These are phyloP conservation scores for Drosophila parthenogenetica DNA, from an alignment of 2,888 invertebrate species.

Conservation along the genomic window DNA sequence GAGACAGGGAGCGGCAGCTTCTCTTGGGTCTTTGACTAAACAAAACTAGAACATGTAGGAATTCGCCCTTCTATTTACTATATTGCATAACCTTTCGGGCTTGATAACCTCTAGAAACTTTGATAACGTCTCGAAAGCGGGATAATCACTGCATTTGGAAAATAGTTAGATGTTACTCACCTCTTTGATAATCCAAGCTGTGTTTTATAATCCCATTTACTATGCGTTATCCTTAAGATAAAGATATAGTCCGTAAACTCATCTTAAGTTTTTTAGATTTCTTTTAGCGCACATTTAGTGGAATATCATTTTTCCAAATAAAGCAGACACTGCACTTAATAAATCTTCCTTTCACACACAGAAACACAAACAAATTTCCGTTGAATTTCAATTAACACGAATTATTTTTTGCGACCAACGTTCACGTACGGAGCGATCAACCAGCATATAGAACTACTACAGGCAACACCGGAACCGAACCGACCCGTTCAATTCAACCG, in stretches of 20 bases:
- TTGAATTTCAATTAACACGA: slow-evolving; percentile 57
- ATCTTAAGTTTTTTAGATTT: slow-evolving; percentile 23
- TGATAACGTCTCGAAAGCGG: slow-evolving; percentile 21
- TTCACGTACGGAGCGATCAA: slow-evolving; percentile 8
- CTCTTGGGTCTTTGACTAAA: background rate
- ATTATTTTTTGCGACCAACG: slow-evolving; percentile 24
- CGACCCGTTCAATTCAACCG: slow-evolving; percentile 72
- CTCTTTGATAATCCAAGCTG: slow-evolving; percentile 52
- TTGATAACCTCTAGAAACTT: slow-evolving; percentile 25
- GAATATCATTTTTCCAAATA: slow-evolving; percentile 13
- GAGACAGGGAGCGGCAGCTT: background rate
- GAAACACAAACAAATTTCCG: slow-evolving; percentile 33
- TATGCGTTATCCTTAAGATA: slow-evolving; percentile 26
- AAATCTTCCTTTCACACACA: slow-evolving; percentile 33
- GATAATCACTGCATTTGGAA: background rate
- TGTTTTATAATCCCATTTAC: slow-evolving; percentile 60
- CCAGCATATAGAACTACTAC: slow-evolving; percentile 20
- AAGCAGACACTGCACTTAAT: slow-evolving; percentile 25
- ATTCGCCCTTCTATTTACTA: slow-evolving; percentile 2
- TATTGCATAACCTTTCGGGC: slow-evolving; percentile 14
- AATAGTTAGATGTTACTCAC: slow-evolving; percentile 35
- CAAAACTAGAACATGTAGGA: slow-evolving; percentile 5
- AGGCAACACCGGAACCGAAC: slow-evolving; percentile 59
- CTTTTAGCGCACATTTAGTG: background rate
- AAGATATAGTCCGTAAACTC: slow-evolving; percentile 10